Percentiles rank a stretch among this genome's conserved stretches.
Evolutionary conservation across 2,113 vertebrate genomes (phyloP).

Genomic region (Theropithecus gelada): DNA sequence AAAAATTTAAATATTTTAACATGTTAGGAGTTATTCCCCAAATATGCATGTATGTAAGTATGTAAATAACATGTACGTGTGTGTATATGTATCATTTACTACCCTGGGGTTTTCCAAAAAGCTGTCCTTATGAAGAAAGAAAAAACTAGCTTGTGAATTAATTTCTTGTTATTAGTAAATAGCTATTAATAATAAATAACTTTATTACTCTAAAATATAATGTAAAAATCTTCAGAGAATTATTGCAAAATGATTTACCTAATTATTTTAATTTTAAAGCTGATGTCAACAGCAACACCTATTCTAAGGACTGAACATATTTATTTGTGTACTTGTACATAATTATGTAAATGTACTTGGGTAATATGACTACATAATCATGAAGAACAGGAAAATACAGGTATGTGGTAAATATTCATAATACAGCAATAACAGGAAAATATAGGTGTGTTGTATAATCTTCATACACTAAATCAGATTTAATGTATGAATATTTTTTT

Average conservation of each 20-base stretch:
- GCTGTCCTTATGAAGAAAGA: background rate
- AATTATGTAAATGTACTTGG: background rate
- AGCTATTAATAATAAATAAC: background rate
- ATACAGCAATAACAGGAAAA: background rate
- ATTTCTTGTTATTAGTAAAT: background rate
- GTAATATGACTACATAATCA: background rate
- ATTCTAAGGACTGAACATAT: background rate
- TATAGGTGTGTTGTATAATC: background rate
- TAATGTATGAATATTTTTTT: background rate
- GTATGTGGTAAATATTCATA: background rate
- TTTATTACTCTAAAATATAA: background rate
- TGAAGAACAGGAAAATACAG: background rate
- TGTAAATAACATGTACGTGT: rapidly evolving
- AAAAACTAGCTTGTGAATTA: background rate
- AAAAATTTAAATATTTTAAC: background rate
- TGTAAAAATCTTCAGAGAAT: background rate
- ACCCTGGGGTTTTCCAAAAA: background rate
- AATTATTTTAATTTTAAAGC: background rate
- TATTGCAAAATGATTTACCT: background rate
- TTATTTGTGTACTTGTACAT: background rate
- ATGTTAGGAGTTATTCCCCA: background rate
- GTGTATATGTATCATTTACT: background rate
- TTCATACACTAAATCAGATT: background rate
- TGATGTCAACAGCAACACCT: background rate
- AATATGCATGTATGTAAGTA: background rate